A percentile compares a stretch with the other conserved stretches of the same genome.
Conservation (phyloP, 2,888 invertebrate genomes). For the Schrankia costaestrigalis region DNA sequence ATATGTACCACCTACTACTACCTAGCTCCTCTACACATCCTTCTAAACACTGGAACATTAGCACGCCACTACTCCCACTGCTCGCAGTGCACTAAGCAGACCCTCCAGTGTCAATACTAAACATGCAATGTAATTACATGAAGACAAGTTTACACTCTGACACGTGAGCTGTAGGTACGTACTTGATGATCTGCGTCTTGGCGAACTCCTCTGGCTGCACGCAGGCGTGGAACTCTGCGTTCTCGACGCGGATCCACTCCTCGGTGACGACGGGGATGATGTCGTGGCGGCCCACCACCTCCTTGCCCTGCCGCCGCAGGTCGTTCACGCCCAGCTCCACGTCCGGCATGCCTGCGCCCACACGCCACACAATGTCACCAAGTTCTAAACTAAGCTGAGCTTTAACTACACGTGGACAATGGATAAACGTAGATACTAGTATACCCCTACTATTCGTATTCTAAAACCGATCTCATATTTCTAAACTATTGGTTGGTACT, state of each 20-base stretch:
- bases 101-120: too few relatives aligned
- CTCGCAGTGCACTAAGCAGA: too few relatives aligned
- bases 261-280: constrained; percentile 99
- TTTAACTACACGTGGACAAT: too few relatives aligned
- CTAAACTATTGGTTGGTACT: too few relatives aligned
- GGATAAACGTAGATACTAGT: too few relatives aligned
- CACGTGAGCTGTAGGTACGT: background rate
- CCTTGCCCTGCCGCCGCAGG: constrained; percentile 97
- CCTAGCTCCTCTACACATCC: background rate
- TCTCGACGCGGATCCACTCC: constrained; percentile 98
- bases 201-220: constrained; percentile 96
- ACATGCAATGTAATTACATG: too few relatives aligned
- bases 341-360: constrained; percentile 90
- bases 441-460: too few relatives aligned
- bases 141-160: too few relatives aligned
- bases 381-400: too few relatives aligned
- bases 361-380: too few relatives aligned
- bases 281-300: constrained; percentile 99
- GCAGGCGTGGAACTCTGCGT: constrained; percentile 95
- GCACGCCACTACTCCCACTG: background rate
- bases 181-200: constrained; percentile 91
- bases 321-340: constrained; percentile 99
- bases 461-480: too few relatives aligned
- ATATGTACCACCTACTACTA: background rate
- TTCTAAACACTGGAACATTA: background rate